Base-by-base conservation (phyloP, 1,140 invertebrate genomes). In the Prorops nasuta region DNA sequence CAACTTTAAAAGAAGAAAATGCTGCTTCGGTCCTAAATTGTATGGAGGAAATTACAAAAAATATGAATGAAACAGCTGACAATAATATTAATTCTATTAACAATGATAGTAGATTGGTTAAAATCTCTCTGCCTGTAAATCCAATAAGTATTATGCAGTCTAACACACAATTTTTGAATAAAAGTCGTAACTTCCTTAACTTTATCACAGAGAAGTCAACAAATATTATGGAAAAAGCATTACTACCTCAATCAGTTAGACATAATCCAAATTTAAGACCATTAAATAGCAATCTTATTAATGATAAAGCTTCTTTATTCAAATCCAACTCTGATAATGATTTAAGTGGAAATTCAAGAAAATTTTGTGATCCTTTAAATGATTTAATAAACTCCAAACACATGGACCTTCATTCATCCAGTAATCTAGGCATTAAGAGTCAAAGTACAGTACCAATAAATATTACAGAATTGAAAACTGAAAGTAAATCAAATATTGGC, bases 151-250 rank as follows among this genome's bases (percentile, higher is more conserved):
- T 75, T 31, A 70, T 75, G 54, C 72, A 69, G 45, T 67, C 70
- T 1, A 73, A 70, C 56, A 60, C 67, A 18, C 70, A 69, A 31
- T 71, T 77, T 55, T 28, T 77, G n/a, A 72, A 74, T 37, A 71
- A 71, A 20, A 72, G 70, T 54, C 65, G 64, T 0, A 65, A 74
- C 32, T 72, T 75, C 41, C 51, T 72, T 3, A 72, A 74, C 19
- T 75, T 74, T 14, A 76, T 76, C n/a, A 76, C 69, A 12, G 74
- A 76, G 31, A 76, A 76, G 24, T 76, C 74, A 2, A 73, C 71
- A 9, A 75, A 74, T 12, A 76, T 76, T 1, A 75, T 76, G 71
- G 74, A 76, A n/a, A 76, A 68, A 54, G 65, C 70, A 7, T 49
- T 74, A 4, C 48, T 76, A 36, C 71, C 72, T 8, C 74, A 72